Conservation (phyloP, 2,888 invertebrate species). For the Macroteleia sp. region DNA sequence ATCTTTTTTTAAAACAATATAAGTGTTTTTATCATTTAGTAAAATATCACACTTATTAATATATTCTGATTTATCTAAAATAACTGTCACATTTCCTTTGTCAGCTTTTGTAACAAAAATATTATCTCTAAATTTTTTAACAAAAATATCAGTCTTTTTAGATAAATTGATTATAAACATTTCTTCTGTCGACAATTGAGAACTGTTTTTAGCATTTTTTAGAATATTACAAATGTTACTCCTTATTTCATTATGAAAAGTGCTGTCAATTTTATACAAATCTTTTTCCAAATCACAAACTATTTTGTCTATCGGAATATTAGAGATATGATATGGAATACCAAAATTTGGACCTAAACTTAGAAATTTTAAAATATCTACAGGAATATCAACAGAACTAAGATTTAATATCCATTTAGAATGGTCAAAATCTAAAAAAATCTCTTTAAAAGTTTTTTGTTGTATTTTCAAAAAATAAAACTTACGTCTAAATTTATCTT, state of each 20-base stretch:
- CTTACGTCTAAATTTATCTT: too few relatives aligned
- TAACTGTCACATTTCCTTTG: conserved; percentile 10
- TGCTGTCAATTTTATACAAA: not conserved
- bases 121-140: not conserved
- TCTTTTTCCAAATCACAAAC: not conserved
- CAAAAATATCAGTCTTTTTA: not conserved
- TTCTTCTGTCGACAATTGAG: not conserved
- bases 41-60: not conserved
- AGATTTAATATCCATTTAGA: not conserved
- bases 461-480: too few relatives aligned
- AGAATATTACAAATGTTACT: not conserved
- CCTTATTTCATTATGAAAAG: not conserved
- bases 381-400: not conserved
- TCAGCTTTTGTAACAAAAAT: conserved; percentile 10
- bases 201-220: not conserved
- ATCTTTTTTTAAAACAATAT: not conserved
- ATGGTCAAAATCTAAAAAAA: too few relatives aligned
- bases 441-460: too few relatives aligned
- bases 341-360: conserved; percentile 6
- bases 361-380: conserved; percentile 1
- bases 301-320: not conserved
- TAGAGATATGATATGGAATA: not conserved
- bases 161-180: not conserved
- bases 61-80: not conserved
- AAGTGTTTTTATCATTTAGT: not conserved